phyloP scores from a whole-genome alignment of 2,888 invertebrate genomes.

The Pristionchus entomophagus region DNA sequence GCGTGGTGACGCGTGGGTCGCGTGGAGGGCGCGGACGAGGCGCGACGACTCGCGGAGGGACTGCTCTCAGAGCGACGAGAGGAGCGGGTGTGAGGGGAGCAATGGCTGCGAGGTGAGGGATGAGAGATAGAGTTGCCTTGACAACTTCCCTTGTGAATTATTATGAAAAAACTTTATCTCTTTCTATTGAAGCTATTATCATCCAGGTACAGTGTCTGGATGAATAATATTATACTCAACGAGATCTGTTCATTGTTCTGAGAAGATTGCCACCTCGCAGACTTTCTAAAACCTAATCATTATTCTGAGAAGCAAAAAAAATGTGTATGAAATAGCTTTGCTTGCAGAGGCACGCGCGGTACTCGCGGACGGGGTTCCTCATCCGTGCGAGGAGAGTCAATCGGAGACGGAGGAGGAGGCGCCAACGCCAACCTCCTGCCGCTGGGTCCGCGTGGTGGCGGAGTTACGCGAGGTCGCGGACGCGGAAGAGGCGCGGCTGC shows the following conservation, averaged over 20 bases:
- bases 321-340: neutral
- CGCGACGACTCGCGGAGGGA: neutral
- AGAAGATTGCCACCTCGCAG: too few relatives aligned
- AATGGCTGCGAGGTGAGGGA: neutral
- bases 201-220: too few relatives aligned
- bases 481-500: neutral
- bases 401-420: neutral
- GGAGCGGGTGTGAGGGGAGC: neutral
- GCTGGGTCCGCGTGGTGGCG: neutral
- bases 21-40: conserved; percentile 15
- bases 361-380: conserved; percentile 27
- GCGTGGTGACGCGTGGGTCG: conserved; percentile 30
- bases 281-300: too few relatives aligned
- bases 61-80: neutral
- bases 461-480: neutral
- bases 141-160: too few relatives aligned
- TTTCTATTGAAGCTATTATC: too few relatives aligned
- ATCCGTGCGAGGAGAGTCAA: neutral
- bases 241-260: too few relatives aligned
- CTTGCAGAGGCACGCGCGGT: conserved; percentile 28
- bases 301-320: too few relatives aligned
- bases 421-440: conserved; percentile 2
- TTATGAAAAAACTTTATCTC: too few relatives aligned
- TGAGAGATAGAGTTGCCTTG: neutral
- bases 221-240: too few relatives aligned